Evolutionary conservation across 2,888 invertebrate species (phyloP).

Genomic region (Rhogogaster chlorosoma): DNA sequence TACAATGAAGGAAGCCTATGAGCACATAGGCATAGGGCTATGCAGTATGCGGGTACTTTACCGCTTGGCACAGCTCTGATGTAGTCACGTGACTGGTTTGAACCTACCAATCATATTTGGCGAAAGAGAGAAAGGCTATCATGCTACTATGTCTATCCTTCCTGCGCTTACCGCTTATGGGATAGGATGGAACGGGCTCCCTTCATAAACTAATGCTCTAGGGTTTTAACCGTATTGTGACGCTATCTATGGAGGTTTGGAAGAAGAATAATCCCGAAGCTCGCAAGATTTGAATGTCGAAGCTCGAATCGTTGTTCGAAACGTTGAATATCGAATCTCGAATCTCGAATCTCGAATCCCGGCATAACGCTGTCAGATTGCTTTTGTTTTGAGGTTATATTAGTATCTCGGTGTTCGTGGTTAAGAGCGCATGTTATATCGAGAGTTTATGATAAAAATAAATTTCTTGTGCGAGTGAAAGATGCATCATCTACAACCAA

Average conservation of each 20-base stretch:
- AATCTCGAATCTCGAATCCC: not conserved
- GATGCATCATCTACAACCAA: not conserved
- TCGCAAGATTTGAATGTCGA: not conserved
- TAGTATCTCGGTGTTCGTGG: not conserved
- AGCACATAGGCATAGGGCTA: too few relatives aligned
- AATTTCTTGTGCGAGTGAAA: not conserved
- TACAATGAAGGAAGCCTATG: too few relatives aligned
- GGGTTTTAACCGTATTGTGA: not conserved
- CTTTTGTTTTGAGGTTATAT: constrained; percentile 24
- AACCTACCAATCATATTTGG: too few relatives aligned
- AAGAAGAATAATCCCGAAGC: not conserved
- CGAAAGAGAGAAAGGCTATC: too few relatives aligned
- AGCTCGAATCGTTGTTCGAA: not conserved
- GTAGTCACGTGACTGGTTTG: too few relatives aligned
- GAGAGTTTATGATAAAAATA: constrained; percentile 3
- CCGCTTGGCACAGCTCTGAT: too few relatives aligned
- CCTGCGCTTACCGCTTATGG: too few relatives aligned
- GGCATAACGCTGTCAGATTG: constrained; percentile 22
- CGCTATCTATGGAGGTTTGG: not conserved
- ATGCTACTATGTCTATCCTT: too few relatives aligned
- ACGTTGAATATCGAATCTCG: not conserved
- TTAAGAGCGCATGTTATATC: not conserved
- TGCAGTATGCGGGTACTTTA: too few relatives aligned
- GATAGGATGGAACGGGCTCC: too few relatives aligned
- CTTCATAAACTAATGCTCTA: too few relatives aligned